Evolutionary conservation across 1,140 invertebrate genomes (phyloP), one percentile per base, ranked within the genome.

Genomic region (Zaprionus gabonicus): DNA sequence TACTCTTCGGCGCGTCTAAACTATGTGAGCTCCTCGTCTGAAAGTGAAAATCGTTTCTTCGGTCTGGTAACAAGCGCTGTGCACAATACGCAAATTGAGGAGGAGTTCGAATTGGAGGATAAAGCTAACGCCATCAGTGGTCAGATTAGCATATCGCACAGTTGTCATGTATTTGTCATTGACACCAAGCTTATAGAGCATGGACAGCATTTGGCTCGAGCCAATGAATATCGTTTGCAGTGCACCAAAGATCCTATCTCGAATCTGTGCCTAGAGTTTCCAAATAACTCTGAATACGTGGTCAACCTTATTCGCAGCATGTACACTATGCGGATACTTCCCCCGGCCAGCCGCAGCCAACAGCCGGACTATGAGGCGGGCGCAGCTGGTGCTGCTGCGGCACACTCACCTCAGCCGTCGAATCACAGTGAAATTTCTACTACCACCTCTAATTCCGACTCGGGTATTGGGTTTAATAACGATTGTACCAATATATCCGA

Each of bases 81-180:
- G 12, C 94, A 94, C 70, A 92, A 92, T 83, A 76, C 93, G 76
- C 38, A 94, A 92, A 90, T 84, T 34, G 91, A 92, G 44, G 87
- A 91, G 62, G 91, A 92, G 34, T 91, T 87, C 55, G 87, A 91
- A 46, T 23, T 83, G 56, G 76, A 76, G 62, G 76, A 82, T 6
- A 82, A 82, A 1, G 57, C 66, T 12, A 76, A 69, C 63, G 72
- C 53, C 0, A 64, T 44, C 1, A 69, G 58, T 10, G 75, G 56
- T 28, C 78, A 78, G 57, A 91, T 92, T 2, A 91, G 86, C 70
- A 94, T 96, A 1, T 97, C 97, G 13, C 97, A 97, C 90, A 98
- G 98, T 44, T 99, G 98, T 91, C 98, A 99, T 93, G 97, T 99
- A 0, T 99, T 99, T 92, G 97, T 97, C 73, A 96, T 98, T 15